A percentile compares a stretch with the other conserved stretches of the same genome.
Conservation (phyloP, 2,113 vertebrate genomes). For the Ranitomeya imitator region DNA sequence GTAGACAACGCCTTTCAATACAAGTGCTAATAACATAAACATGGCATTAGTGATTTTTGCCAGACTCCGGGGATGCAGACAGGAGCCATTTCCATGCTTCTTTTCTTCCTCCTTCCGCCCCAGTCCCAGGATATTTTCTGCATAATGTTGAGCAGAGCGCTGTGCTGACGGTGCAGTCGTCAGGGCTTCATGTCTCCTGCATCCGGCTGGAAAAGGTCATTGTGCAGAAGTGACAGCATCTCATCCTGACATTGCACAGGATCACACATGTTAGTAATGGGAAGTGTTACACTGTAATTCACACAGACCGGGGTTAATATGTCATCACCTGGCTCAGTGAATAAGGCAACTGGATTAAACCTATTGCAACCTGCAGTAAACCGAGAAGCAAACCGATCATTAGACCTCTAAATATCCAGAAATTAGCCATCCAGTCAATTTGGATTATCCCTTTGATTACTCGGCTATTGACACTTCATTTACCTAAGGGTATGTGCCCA, state of each 20-base stretch:
- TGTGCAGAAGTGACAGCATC: slow-evolving; percentile 14
- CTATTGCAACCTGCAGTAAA: not conserved
- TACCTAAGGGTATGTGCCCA: no score
- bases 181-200: not conserved
- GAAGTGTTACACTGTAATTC: not conserved
- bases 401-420: no score
- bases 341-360: not conserved
- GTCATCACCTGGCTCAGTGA: not conserved
- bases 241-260: not conserved
- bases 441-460: no score
- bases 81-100: not conserved
- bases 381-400: not conserved
- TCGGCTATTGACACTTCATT: no score
- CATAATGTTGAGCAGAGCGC: not conserved
- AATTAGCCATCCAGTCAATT: not conserved
- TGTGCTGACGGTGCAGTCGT: not conserved
- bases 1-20: no score
- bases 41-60: not conserved
- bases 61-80: not conserved
- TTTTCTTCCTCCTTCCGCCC: not conserved
- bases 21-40: no score
- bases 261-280: not conserved
- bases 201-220: slow-evolving; percentile 5
- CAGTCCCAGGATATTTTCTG: not conserved
- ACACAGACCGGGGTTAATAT: not conserved